phyloP scores from a whole-genome alignment of 2,888 invertebrate genomes.

The Nomada fabriciana region DNA sequence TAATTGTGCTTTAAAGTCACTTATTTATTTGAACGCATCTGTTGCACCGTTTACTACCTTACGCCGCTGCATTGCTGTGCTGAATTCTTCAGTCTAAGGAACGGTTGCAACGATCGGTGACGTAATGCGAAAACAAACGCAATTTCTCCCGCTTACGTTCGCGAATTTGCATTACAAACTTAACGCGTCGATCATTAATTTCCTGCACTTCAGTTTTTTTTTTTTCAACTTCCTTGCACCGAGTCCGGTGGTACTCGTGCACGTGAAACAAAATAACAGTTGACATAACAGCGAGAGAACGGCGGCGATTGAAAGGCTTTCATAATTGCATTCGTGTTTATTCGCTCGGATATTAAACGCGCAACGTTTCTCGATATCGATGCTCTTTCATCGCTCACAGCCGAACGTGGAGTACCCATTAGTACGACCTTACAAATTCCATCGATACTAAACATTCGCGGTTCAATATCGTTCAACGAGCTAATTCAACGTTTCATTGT shows the following conservation, averaged over 20 bases:
- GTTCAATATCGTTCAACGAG: constrained; percentile 9
- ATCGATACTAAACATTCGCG: not conserved
- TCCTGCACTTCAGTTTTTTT: too few species aligned
- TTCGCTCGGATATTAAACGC: not conserved
- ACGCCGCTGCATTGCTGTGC: too few species aligned
- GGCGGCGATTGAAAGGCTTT: constrained; percentile 9
- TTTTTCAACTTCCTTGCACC: too few species aligned
- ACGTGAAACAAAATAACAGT: not conserved
- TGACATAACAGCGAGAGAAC: not conserved
- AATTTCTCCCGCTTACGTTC: not conserved
- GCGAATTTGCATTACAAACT: not conserved
- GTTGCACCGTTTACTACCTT: not conserved
- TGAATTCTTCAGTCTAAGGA: not conserved
- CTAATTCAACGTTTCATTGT: not conserved
- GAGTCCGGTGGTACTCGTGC: too few species aligned
- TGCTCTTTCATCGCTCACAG: not conserved
- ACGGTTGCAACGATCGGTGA: not conserved
- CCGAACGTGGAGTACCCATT: not conserved
- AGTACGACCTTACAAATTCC: not conserved
- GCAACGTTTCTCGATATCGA: not conserved
- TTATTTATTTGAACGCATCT: not conserved
- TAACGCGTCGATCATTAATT: too few species aligned
- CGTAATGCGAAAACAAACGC: not conserved
- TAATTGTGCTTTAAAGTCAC: not conserved
- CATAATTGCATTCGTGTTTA: not conserved